A percentile compares a stretch with the other conserved stretches of the same genome.
Evolutionary conservation across 2,797 vertebrate species (phyloP).

Genomic region (Hoplostethus atlanticus): DNA sequence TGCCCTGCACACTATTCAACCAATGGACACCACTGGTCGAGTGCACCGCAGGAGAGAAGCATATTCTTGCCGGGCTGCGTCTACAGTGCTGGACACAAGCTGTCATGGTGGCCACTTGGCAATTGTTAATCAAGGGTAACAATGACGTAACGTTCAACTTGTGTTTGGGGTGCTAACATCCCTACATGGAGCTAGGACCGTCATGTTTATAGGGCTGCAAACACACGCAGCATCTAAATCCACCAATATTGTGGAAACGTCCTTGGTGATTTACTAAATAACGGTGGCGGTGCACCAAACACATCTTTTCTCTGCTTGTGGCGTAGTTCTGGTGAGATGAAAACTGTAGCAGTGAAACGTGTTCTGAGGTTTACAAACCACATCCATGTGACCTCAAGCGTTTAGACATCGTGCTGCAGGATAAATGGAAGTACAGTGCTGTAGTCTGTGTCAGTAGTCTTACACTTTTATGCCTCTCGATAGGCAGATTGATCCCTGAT

Average conservation of each 20-base stretch:
- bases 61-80: neutral
- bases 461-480: neutral
- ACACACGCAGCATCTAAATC: constrained; percentile 23
- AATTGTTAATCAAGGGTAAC: constrained; percentile 5
- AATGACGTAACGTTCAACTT: neutral
- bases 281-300: constrained; percentile 22
- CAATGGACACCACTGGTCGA: constrained; percentile 26
- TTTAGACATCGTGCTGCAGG: constrained; percentile 5
- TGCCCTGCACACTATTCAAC: constrained; percentile 48
- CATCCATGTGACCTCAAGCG: neutral
- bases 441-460: neutral
- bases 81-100: constrained; percentile 1
- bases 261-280: constrained; percentile 20
- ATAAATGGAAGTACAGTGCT: neutral
- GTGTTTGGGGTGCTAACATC: constrained; percentile 16
- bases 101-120: neutral
- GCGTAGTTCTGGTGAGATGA: constrained; percentile 38
- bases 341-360: constrained; percentile 1
- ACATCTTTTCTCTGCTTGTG: constrained; percentile 11
- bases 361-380: constrained; percentile 23
- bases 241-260: neutral
- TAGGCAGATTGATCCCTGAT: neutral
- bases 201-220: constrained; percentile 36
- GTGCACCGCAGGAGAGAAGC: neutral
- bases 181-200: neutral